These are phyloP conservation scores for Ennomos erosarius DNA, from an alignment of 2,888 invertebrate genomes.

Conservation along the genomic window DNA sequence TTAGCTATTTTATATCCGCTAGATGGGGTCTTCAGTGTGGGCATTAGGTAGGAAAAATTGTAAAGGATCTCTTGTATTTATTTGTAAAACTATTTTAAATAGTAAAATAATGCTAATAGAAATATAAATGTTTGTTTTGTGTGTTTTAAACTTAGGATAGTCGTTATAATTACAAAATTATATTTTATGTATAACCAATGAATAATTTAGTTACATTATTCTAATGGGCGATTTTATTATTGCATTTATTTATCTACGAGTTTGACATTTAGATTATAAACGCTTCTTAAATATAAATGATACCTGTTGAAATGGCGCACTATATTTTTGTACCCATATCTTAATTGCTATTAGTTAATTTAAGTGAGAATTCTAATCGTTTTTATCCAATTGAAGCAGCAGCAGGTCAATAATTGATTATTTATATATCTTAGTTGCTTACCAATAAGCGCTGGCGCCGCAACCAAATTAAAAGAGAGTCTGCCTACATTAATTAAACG, in stretches of 20 bases:
- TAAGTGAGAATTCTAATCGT: too few species aligned
- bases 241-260: conserved; percentile 41
- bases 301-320: too few species aligned
- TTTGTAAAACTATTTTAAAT: conserved; percentile 37
- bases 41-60: conserved; percentile 54
- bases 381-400: too few species aligned
- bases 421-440: too few species aligned
- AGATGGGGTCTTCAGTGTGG: conserved; percentile 36
- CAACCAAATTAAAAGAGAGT: too few species aligned
- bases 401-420: too few species aligned
- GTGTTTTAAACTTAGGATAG: conserved; percentile 18
- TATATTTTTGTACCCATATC: too few species aligned
- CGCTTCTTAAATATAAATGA: too few species aligned
- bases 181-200: conserved; percentile 23
- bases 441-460: too few species aligned
- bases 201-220: conserved; percentile 21
- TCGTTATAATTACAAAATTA: conserved; percentile 23
- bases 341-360: too few species aligned
- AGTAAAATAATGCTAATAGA: conserved; percentile 32
- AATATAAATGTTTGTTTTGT: conserved; percentile 14
- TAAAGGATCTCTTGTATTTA: conserved; percentile 64
- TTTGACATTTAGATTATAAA: too few species aligned
- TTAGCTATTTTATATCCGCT: conserved; percentile 11
- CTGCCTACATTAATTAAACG: too few species aligned
- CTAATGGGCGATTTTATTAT: conserved; percentile 30